Conservation (phyloP, 2,888 invertebrate genomes). For the Drosophila affinis region DNA sequence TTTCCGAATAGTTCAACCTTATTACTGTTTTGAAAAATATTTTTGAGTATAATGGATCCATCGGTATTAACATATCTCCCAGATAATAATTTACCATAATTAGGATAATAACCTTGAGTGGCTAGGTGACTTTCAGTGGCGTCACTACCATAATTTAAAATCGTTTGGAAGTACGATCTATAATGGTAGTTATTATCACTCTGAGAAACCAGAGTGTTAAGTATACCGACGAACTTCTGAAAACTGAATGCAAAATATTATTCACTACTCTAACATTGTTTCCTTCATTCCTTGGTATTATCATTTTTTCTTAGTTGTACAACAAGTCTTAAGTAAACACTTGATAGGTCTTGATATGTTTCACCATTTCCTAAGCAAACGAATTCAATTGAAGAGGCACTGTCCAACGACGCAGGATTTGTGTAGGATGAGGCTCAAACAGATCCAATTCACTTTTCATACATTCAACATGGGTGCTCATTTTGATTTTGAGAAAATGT, state of each 20-base stretch:
- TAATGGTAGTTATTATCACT: conserved; percentile 12
- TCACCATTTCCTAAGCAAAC: conserved; percentile 1
- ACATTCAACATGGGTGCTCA: too few species aligned
- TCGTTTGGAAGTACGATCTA: conserved; percentile 3
- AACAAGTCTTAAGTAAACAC: neutral
- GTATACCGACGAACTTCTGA: conserved; percentile 10
- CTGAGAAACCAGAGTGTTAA: conserved; percentile 10
- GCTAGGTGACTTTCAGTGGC: too few species aligned
- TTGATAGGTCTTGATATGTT: neutral
- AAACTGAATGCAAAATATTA: conserved; percentile 8
- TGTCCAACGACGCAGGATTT: neutral
- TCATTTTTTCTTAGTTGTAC: neutral
- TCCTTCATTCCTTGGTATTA: neutral
- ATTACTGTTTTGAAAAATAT: too few species aligned
- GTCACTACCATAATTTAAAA: too few species aligned
- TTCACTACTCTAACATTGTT: conserved; percentile 1
- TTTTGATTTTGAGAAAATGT: too few species aligned
- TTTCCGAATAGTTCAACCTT: too few species aligned
- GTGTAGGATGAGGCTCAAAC: neutral
- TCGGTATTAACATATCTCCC: too few species aligned
- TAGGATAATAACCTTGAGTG: too few species aligned
- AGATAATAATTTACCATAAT: too few species aligned
- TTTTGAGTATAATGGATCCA: too few species aligned
- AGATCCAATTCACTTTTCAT: too few species aligned
- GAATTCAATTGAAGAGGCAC: neutral